Evolutionary conservation across 2,797 vertebrate species (phyloP).

Genomic region (Coendou prehensilis): DNA sequence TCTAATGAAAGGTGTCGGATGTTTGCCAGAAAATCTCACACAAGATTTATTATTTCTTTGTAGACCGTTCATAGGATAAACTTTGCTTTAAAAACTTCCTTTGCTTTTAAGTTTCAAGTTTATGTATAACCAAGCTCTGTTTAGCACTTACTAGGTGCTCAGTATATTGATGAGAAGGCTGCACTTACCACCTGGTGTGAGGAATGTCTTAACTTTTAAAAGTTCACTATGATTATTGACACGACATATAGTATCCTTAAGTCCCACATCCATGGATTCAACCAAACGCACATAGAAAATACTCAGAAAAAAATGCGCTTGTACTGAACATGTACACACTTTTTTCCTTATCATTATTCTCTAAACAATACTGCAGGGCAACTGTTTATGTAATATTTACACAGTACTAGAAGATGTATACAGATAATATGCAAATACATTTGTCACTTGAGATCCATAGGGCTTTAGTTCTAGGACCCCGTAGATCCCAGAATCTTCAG

Average conservation of each 20-base stretch:
- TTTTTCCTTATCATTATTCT: background rate
- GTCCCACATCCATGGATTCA: background rate
- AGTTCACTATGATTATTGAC: constrained; percentile 46
- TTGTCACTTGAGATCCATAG: background rate
- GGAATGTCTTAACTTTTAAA: constrained; percentile 49
- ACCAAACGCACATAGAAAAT: background rate
- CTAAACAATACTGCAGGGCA: background rate
- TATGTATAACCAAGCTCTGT: background rate
- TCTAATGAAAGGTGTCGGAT: constrained; percentile 48
- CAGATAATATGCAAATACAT: background rate
- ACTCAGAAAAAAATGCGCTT: background rate
- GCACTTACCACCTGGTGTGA: constrained; percentile 9
- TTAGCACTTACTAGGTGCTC: background rate
- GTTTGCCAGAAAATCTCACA: constrained; percentile 11
- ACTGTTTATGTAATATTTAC: background rate
- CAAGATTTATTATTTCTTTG: constrained; percentile 54
- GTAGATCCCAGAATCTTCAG: background rate
- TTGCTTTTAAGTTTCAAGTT: constrained; percentile 26
- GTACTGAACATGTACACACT: background rate
- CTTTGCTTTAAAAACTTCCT: constrained; percentile 8
- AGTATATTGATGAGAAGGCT: constrained; percentile 3
- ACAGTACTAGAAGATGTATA: background rate
- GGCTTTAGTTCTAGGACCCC: background rate
- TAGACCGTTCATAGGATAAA: background rate
- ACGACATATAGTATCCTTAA: background rate